Evolutionary conservation across 2,888 invertebrate species (phyloP), one percentile per base, ranked within the genome.

Genomic region (Pomacea canaliculata): DNA sequence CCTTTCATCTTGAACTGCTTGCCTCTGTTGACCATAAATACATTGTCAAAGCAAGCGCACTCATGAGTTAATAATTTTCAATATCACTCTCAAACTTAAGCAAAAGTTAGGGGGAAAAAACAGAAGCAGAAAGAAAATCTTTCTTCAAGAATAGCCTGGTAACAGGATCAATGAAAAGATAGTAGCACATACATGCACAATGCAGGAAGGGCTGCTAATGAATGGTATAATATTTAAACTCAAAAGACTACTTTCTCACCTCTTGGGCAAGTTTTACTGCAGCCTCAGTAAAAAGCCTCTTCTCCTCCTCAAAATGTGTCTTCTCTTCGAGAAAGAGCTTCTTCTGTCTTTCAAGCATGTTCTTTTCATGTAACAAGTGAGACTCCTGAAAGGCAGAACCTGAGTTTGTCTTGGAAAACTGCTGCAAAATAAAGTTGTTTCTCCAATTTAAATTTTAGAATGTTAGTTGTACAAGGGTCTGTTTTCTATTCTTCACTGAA

Each of bases 241-340:
- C 27, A 13, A 70, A 51, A 70, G 23, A 16, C 51, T 16, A 16
- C 4, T 56, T 56, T 9, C 72, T 16, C 71, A 89, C 89, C 86
- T 89, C 88, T 76, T 83, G 84, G 19, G 85, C 84, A 9, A 89
- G 82, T 74, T 83, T 80, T 56, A 86, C 80, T 23, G 88, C 88
- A 60, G 85, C 85, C 71, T 89, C 88, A 56, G 86, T 87, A 56
- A 86, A 83, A 56, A 82, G 80, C 67, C 79, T 82, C 27, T 87
- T 80, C 76, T 89, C 89, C 65, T 87, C 84, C 77, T 89, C 87
- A 83, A 89, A 88, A 80, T 87, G 84, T 1, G 82, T 83, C 73
- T 87, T 88, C 80, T 88, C 87, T 76, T 88, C 83, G 51, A 81
- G 80, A 77, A 89, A 88, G 70, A 84, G 79, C 68, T 82, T 79